Evolutionary conservation across 2,113 vertebrate species (phyloP), one percentile per base, ranked within the genome.

Genomic region (Ctenomys sociabilis): DNA sequence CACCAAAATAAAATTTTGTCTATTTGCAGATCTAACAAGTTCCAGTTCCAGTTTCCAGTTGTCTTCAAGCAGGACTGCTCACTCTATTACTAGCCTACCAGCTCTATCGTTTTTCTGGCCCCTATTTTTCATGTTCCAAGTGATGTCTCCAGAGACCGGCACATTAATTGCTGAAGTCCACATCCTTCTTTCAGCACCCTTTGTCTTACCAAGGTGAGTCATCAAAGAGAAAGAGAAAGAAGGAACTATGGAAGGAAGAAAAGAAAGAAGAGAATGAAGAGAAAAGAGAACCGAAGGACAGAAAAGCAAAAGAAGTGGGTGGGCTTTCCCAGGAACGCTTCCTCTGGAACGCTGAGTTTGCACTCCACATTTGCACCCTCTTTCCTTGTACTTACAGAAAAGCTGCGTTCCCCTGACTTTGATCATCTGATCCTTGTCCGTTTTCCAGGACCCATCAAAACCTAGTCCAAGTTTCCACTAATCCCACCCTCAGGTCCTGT

Each of bases 381-480:
- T 90, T 93, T 61, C 43, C 88, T 90, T 40, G 66, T 30, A 19
- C 86, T 86, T 83, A 72, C 84, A 90, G 88, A 84, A 45, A 66
- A 30, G 35, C 30, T 16, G 81, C 84, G 32, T 61, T 63, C 28
- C 63, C 14, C 59, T 52, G 35, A 59, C 66, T 96, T 91, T 88
- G 72, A 85, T 94, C n/a, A 52, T 63, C 35, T 17, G 22, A 26
- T 73, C 64, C 5, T 43, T 86, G 86, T 28, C 17, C 45, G 66
- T 92, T 95, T 64, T 70, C 43, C 59, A 63, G 43, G n/a, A 80
- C 75, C 81, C 88, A 95, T 66, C 63, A 92, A 90, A 96, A 57
- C 68, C 64, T 77, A 35, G 84, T 57, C 66, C 59, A 92, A 93
- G 73, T 54, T 83, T 64, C 82, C 86, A 86, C 2, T 70, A 86